These are phyloP conservation scores for Sminthopsis crassicaudata DNA, from an alignment of 2,113 vertebrate genomes.

Conservation along the genomic window DNA sequence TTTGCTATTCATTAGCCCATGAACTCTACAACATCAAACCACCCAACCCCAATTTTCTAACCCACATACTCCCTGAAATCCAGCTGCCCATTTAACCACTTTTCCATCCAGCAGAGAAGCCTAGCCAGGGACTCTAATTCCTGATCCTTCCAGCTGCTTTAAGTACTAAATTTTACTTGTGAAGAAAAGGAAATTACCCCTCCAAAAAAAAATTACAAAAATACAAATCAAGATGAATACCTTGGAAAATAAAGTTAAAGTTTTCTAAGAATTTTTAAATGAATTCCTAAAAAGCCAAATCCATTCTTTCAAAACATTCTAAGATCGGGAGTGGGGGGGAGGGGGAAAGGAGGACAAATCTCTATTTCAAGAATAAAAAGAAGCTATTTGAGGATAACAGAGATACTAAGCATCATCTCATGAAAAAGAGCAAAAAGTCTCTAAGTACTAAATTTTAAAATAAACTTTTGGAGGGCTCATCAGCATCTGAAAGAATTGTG, in stretches of 20 bases:
- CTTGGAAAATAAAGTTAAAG: neutral
- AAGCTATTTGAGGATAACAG: conserved; percentile 41
- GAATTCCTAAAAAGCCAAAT: neutral
- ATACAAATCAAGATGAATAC: neutral
- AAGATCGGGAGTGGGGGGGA: neutral
- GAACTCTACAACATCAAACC: neutral
- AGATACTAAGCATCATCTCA: conserved; percentile 15
- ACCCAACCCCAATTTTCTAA: neutral
- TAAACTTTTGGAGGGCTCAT: conserved; percentile 23
- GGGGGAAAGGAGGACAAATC: too few species aligned
- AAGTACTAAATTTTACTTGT: neutral
- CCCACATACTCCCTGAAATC: neutral
- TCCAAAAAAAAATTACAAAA: neutral
- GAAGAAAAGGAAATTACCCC: neutral
- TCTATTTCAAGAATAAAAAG: conserved; percentile 5
- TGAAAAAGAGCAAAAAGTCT: conserved; percentile 1
- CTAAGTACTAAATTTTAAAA: conserved; percentile 16
- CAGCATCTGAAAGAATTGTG: neutral
- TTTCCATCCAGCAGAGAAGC: neutral
- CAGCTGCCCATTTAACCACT: neutral
- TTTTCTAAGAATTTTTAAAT: conserved; percentile 23
- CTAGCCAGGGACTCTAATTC: neutral
- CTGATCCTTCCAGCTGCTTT: neutral
- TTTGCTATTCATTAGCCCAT: neutral
- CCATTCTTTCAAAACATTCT: conserved; percentile 44